phyloP scores from a whole-genome alignment of 2,113 vertebrate genomes.

The Hymenochirus boettgeri region DNA sequence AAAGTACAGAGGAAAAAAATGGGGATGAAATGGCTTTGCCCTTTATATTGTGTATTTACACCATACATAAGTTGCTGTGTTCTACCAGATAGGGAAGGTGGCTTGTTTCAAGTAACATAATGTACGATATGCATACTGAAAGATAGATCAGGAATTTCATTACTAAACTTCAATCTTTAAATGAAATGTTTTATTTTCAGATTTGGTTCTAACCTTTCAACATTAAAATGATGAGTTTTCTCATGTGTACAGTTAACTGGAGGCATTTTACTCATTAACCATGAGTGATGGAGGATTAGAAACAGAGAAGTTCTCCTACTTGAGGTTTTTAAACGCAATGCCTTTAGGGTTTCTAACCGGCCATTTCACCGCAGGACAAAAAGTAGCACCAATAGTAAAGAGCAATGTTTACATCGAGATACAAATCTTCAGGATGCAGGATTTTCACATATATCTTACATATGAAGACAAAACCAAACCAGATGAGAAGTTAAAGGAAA shows the following conservation, averaged over 20 bases:
- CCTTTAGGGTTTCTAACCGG: background rate
- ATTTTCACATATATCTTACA: constrained; percentile 35
- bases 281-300: constrained; percentile 11
- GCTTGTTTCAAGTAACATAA: no score
- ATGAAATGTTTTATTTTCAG: no score
- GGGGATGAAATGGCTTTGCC: no score
- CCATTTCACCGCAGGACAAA: constrained; percentile 25
- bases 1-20: no score
- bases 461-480: constrained; percentile 28
- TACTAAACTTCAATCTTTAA: no score
- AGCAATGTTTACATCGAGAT: constrained; percentile 27
- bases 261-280: constrained; percentile 48
- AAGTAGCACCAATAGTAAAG: constrained; percentile 10
- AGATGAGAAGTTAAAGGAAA: constrained; percentile 31
- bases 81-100: no score
- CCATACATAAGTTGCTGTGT: no score
- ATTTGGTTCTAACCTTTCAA: constrained; percentile 38
- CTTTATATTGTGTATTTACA: no score
- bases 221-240: constrained; percentile 38
- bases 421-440: constrained; percentile 36
- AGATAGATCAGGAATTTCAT: no score
- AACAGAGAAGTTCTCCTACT: constrained; percentile 38
- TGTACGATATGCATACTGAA: no score
- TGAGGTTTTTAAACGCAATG: constrained; percentile 25
- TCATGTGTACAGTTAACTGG: constrained; percentile 10